Evolutionary conservation across 2,888 invertebrate genomes (phyloP).

Genomic region (Tinea trinotella): DNA sequence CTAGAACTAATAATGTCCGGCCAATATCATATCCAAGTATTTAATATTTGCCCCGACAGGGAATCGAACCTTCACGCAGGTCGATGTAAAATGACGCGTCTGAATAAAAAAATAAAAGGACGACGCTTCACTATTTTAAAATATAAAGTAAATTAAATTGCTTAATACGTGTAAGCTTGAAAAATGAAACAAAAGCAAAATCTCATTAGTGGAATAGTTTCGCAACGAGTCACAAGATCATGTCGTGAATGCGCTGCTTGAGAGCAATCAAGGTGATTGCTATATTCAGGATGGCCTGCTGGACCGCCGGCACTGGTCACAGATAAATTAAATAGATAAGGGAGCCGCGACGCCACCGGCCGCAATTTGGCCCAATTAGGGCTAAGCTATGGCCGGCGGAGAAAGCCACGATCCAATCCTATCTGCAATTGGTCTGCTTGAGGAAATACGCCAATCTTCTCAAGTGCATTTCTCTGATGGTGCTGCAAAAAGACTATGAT

Average conservation of each 20-base stretch:
- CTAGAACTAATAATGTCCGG: no score
- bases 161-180: not conserved
- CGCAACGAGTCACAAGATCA: not conserved
- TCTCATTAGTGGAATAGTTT: slow-evolving; percentile 2
- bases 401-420: slow-evolving; percentile 29
- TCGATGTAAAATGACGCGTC: no score
- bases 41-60: no score
- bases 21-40: no score
- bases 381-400: slow-evolving; percentile 22
- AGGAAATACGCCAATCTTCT: slow-evolving; percentile 19
- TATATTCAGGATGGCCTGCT: slow-evolving; percentile 30
- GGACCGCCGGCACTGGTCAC: slow-evolving; percentile 25
- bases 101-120: no score
- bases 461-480: slow-evolving; percentile 7
- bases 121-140: no score
- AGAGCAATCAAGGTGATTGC: slow-evolving; percentile 24
- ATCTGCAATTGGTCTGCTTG: slow-evolving; percentile 21
- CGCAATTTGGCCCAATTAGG: slow-evolving; percentile 41
- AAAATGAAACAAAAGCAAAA: no score
- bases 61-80: no score
- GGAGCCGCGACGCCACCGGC: slow-evolving; percentile 34
- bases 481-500: not conserved
- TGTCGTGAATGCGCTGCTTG: slow-evolving; percentile 17
- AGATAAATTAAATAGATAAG: slow-evolving; percentile 54
- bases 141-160: no score